Conservation (phyloP, 2,113 vertebrate genomes). For the Hyperoodon ampullatus region DNA sequence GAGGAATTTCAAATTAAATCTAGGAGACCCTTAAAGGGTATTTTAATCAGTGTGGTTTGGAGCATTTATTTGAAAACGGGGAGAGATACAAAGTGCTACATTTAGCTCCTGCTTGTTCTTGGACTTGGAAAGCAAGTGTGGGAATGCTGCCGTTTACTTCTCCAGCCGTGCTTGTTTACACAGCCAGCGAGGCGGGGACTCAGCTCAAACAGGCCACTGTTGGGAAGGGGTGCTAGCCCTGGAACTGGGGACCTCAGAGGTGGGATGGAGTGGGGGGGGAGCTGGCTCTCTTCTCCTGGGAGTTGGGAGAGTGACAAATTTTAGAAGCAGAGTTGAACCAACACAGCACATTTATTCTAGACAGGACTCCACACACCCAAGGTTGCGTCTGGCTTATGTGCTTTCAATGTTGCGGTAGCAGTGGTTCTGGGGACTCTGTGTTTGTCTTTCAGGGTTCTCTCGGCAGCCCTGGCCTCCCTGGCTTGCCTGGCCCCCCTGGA, state of each 20-base stretch:
- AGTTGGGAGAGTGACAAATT: neutral
- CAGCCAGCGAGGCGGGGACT: constrained; percentile 83
- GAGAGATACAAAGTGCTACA: neutral
- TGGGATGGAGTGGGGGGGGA: neutral
- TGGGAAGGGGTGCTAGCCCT: constrained; percentile 84
- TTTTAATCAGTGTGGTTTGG: neutral
- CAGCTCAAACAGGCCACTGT: constrained; percentile 91
- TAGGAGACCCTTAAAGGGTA: neutral
- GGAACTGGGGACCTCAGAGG: constrained; percentile 75
- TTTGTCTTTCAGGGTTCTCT: constrained; percentile 90
- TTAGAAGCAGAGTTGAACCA: neutral
- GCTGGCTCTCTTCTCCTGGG: neutral
- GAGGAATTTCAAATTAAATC: neutral
- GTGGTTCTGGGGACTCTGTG: neutral
- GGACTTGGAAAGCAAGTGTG: constrained; percentile 57
- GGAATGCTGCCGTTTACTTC: constrained; percentile 86
- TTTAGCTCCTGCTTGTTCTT: constrained; percentile 11
- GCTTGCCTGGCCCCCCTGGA: constrained; percentile 93
- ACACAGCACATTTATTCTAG: neutral
- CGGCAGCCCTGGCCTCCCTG: constrained; percentile 94
- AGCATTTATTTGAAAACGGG: neutral
- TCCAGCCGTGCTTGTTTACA: constrained; percentile 86
- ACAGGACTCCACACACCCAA: neutral
- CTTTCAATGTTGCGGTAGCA: no score
- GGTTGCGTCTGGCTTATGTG: neutral